phyloP scores from a whole-genome alignment of 2,888 invertebrate species.

The Therioaphis trifolii region DNA sequence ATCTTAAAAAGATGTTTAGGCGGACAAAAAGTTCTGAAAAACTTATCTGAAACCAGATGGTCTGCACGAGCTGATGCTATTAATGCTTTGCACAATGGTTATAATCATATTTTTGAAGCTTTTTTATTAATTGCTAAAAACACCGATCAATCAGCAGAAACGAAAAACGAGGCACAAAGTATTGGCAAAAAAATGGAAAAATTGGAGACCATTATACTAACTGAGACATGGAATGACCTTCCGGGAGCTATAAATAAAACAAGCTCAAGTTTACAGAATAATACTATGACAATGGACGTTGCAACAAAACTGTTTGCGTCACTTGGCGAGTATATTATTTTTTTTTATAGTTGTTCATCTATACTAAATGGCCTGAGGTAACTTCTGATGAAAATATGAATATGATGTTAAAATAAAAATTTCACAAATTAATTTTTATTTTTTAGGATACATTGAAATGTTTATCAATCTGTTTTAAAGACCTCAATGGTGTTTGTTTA shows the following conservation, averaged over 20 bases:
- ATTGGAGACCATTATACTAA: slow-evolving; percentile 22
- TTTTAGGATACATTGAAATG: slow-evolving; percentile 54
- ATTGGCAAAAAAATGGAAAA: slow-evolving; percentile 39
- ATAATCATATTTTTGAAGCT: slow-evolving; percentile 26
- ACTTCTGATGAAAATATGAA: background rate
- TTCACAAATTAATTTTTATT: background rate
- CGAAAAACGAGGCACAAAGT: slow-evolving; percentile 9
- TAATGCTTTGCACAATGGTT: slow-evolving; percentile 32
- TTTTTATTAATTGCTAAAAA: slow-evolving; percentile 16
- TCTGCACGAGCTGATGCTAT: slow-evolving; percentile 25
- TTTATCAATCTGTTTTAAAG: slow-evolving; percentile 55
- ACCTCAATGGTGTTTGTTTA: slow-evolving; percentile 23
- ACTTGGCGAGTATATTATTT: slow-evolving; percentile 30
- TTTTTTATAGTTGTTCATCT: no score
- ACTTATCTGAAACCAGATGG: slow-evolving; percentile 28
- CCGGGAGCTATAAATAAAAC: slow-evolving; percentile 33
- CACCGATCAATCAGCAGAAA: slow-evolving; percentile 7
- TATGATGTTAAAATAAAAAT: background rate
- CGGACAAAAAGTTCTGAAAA: slow-evolving; percentile 1
- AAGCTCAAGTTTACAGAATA: slow-evolving; percentile 30
- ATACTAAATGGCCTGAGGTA: slow-evolving; percentile 60
- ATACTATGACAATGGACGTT: slow-evolving; percentile 30
- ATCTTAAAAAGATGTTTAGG: slow-evolving; percentile 25
- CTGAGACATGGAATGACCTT: slow-evolving; percentile 33
- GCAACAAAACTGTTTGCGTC: slow-evolving; percentile 31